Base-by-base conservation (phyloP, 2,113 vertebrate species). In the Mustelus asterias region DNA sequence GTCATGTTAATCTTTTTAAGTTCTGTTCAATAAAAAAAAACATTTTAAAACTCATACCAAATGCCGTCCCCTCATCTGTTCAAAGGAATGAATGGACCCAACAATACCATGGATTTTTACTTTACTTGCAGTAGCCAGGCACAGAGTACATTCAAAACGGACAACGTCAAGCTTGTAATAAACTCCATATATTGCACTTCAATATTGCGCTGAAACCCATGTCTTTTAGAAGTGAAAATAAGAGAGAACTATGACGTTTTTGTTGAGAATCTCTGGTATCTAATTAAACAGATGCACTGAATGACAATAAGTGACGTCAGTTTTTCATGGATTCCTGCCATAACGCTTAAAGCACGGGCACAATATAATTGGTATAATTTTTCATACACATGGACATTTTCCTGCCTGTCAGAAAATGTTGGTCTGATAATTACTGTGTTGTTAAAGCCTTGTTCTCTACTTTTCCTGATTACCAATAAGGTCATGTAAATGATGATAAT, bases 201-300 rank as follows among this genome's bases (percentile, higher is more conserved):
- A 95, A 33, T 76, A 76, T 76, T 76, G 72, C 2, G 33, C 72
- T 33, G 37, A 44, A 72, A 18, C 3, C n/a, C 41, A 54, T 69
- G 41, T 72, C 10, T 54, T 72, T 95, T 48, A 48, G 67, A 29
- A 72, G 94, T 44, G 41, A 95, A 33, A 54, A 54, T 44, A 48
- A 1, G 44, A 70, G 44, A 76, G 26, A 72, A 70, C 26, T 3
- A 72, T 54, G 29, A 5, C 29, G 41, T 33, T 72, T 95, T 95
- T 76, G 41, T 54, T 95, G 69, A 95, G 69, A 76, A 95, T 72
- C 26, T 76, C 41, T 95, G 94, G 11, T 54, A 95, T 95, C 67
- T 95, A 54, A 95, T 72, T 95, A 95, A 95, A 95, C 94, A 95
- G 94, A 95, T 95, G 69, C 26, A 33, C 69, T 76, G 41, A 95